Evolutionary conservation across 2,888 invertebrate genomes (phyloP), one percentile per base, ranked within the genome.

Genomic region (Aphodius sticticus): DNA sequence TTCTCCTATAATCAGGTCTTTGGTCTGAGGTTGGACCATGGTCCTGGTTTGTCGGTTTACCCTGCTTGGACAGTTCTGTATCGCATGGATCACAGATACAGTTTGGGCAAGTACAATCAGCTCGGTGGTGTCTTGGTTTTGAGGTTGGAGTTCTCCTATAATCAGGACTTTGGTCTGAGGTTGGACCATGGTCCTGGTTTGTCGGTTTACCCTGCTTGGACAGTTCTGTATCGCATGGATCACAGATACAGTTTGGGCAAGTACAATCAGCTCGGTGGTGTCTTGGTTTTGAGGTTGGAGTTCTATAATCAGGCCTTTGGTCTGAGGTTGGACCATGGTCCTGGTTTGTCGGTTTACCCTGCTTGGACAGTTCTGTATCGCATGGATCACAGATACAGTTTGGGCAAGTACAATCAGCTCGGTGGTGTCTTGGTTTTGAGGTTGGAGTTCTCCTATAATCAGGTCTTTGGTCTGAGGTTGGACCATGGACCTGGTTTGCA

Each of bases 301-400:
- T 26, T 3, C 26, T 26, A 26, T 26, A 26, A 26, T 26, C 26
- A 26, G 26, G 26, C 3, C 26, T 26, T 26, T 26, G 26, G 2
- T 26, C 26, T 26, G 26, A 26, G 26, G 26, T 26, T 26, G 26
- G 26, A 26, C 26, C 26, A 26, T 26, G 26, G 26, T 2, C 26
- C 26, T 26, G 26, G 26, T 3, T 26, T 26, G 26, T 3, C 1
- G 26, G 26, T 26, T 26, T 3, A 26, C 15, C 37, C 26, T 36
- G 35, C 6, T 26, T 74, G 15, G 35, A 12, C 6, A 72, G 77
- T 72, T 77, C 77, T 7, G 9, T 16, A 77, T 26, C 26, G 26
- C 81, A 81, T 72, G 80, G 78, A 75, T 80, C 69, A 76, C 81
- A 81, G 6, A 71, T 36, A 69, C 81, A 81, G 15, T 16, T 69